Percentiles rank a stretch among this genome's conserved stretches.
Conservation (phyloP, 2,888 invertebrate species). For the Gortyna flavago region DNA sequence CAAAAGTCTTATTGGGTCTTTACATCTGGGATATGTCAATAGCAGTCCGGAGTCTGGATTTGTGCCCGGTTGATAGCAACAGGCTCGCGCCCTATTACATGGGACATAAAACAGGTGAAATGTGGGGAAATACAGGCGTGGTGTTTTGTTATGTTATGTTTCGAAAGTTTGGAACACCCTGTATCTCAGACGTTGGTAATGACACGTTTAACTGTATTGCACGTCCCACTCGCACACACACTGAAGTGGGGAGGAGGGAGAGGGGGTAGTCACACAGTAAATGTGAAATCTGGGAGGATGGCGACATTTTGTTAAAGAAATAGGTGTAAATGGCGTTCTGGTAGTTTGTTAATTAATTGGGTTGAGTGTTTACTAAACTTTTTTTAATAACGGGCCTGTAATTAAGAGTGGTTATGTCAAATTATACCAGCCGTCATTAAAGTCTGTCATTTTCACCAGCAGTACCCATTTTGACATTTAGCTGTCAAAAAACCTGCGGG, state of each 20-base stretch:
- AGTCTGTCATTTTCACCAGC: neutral
- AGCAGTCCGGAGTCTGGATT: no score
- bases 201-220: slow-evolving; percentile 77
- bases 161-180: slow-evolving; percentile 42
- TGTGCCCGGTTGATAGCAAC: no score
- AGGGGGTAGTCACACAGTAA: slow-evolving; percentile 14
- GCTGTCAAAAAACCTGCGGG: neutral
- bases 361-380: slow-evolving; percentile 20
- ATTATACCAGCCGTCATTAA: neutral
- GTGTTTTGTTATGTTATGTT: neutral
- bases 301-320: slow-evolving; percentile 37
- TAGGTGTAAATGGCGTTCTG: slow-evolving; percentile 30
- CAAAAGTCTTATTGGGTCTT: no score
- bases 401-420: neutral
- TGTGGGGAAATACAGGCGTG: neutral
- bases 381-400: slow-evolving; percentile 11
- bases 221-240: slow-evolving; percentile 58
- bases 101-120: neutral
- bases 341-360: slow-evolving; percentile 41
- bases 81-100: no score
- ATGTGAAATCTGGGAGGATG: slow-evolving; percentile 10
- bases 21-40: no score
- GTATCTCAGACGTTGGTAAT: slow-evolving; percentile 73
- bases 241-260: slow-evolving; percentile 1
- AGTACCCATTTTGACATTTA: neutral